phyloP scores from a whole-genome alignment of 2,888 invertebrate genomes.

The Lasius fuliginosus region DNA sequence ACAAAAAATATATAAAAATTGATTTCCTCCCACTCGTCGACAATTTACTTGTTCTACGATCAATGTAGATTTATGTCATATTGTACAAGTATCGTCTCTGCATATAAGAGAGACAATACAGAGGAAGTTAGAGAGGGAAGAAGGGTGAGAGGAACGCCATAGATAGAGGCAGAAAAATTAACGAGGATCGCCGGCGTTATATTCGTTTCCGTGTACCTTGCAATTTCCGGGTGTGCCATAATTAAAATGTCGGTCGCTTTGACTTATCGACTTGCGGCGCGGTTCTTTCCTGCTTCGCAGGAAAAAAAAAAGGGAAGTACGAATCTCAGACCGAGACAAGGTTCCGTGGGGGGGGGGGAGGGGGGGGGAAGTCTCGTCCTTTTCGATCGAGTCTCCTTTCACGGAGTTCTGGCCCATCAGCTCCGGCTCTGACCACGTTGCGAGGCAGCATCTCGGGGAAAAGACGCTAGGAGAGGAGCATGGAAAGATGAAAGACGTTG shows the following conservation, averaged over 20 bases:
- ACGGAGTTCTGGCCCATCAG: slow-evolving; percentile 67
- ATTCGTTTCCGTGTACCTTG: slow-evolving; percentile 72
- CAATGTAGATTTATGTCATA: background rate
- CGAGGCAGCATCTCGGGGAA: slow-evolving; percentile 31
- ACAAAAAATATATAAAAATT: background rate
- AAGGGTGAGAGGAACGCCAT: background rate
- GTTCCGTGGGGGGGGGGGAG: background rate
- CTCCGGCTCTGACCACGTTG: slow-evolving; percentile 57
- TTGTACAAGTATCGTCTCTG: slow-evolving; percentile 10
- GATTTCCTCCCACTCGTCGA: background rate
- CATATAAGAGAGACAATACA: slow-evolving; percentile 17
- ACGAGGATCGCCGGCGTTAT: slow-evolving; percentile 62
- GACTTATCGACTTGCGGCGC: slow-evolving; percentile 71
- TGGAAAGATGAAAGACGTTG: slow-evolving; percentile 66
- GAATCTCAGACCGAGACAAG: slow-evolving; percentile 52
- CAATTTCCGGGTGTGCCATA: slow-evolving; percentile 73
- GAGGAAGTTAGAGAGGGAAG: background rate
- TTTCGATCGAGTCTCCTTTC: slow-evolving; percentile 55
- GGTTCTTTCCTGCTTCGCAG: background rate
- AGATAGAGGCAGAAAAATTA: slow-evolving; percentile 60
- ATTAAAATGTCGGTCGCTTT: slow-evolving; percentile 77
- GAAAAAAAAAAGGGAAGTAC: slow-evolving; percentile 55
- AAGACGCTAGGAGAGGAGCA: slow-evolving; percentile 40
- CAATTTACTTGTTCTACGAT: slow-evolving; percentile 13
- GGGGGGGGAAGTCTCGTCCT: slow-evolving; percentile 6